Evolutionary conservation across 2,888 invertebrate genomes (phyloP).

Genomic region (Drosophila putrida): DNA sequence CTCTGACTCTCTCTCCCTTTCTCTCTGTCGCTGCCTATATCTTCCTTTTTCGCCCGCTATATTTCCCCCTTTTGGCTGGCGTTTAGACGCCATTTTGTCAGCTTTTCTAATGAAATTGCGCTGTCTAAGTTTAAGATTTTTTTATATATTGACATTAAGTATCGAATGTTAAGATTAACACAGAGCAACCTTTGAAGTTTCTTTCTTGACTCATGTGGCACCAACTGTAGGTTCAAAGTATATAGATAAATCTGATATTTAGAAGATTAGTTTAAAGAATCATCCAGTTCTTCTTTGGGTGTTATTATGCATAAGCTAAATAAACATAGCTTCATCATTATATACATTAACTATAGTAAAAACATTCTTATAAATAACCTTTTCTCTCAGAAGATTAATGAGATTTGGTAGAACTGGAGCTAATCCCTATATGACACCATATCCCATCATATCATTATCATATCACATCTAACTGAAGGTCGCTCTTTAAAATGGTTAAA

Average conservation of each 20-base stretch:
- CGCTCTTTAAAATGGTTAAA: background rate
- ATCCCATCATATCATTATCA: background rate
- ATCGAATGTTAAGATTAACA: constrained; percentile 21
- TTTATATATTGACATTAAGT: constrained; percentile 19
- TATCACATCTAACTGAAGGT: background rate
- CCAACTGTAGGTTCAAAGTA: constrained; percentile 15
- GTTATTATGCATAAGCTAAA: too few relatives aligned
- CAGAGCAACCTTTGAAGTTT: background rate
- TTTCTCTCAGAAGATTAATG: background rate
- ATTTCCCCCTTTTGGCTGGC: constrained; percentile 6
- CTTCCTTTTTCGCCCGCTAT: too few relatives aligned
- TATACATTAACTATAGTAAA: background rate
- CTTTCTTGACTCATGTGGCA: constrained; percentile 14
- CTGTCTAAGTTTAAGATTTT: constrained; percentile 32
- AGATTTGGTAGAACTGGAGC: background rate
- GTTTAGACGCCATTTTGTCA: constrained; percentile 65
- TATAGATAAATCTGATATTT: background rate
- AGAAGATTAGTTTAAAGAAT: background rate
- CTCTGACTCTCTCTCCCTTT: background rate
- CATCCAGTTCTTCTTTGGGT: too few relatives aligned
- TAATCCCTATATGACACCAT: background rate
- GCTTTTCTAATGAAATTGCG: constrained; percentile 54
- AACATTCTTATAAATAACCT: background rate
- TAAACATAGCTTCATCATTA: too few relatives aligned
- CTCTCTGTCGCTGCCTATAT: background rate